Base-by-base conservation (phyloP, 2,888 invertebrate genomes). In the Lucinisca nassula region DNA sequence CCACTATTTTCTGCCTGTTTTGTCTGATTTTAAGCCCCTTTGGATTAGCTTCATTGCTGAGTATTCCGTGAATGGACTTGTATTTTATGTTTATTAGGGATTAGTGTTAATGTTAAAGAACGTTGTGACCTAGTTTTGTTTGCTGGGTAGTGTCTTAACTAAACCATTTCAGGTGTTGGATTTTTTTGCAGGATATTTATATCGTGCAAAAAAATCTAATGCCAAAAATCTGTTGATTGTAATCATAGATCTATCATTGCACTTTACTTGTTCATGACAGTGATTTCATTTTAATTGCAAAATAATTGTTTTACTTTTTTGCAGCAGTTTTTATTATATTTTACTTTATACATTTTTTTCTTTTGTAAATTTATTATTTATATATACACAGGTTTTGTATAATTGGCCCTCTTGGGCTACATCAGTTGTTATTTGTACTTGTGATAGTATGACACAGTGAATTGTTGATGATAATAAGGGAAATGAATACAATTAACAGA, bases 301-400 rank as follows among this genome's bases (percentile, higher is more conserved):
- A 27, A 51, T 73, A 51, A 30, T 82, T 70, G 27, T 72, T 79
- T 49, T 83, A 67, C 67, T 83, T 84, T 87, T 75, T 87, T 87
- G 76, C 87, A 87, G 87, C 87, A 79, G 74, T 86, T 82, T 82
- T 82, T 45, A 77, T 81, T 45, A 77, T 81, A 40, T 72, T 84
- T 84, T 87, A 78, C 76, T 79, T 79, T 72, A 12, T 61, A 61
- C 45, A 49, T 78, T 67, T 77, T 82, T 83, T 83, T 55, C 55
- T 55, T 67, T 27, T 67, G 35, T 35, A 67, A 67, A 35, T 67
- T 67, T 67, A 67, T 67, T 67, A 67, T 67, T 67, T 67, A 67
- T 67, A 67, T 67, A 67, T 67, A 67, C 67, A 67, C 67, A 67
- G 67, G 67, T 67, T 67, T 67, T 67, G 67, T 67, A 35, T 21